phyloP scores from a whole-genome alignment of 2,113 vertebrate species.

The Dromiciops gliroides region DNA sequence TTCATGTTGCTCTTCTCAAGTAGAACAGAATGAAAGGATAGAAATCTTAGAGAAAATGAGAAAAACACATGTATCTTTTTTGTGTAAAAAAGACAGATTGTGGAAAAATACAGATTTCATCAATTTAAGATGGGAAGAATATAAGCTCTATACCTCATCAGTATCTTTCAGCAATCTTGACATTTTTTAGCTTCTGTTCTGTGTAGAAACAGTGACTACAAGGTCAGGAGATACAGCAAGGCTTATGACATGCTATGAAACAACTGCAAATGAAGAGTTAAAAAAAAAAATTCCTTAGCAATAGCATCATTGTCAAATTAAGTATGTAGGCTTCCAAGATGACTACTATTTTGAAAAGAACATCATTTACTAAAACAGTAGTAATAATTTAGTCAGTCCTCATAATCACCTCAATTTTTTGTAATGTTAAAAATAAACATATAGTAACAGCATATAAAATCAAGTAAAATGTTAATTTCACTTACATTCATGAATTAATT shows the following conservation, averaged over 20 bases:
- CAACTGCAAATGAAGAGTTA: background rate
- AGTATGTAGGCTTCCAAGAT: background rate
- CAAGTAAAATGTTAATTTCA: background rate
- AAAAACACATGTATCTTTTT: background rate
- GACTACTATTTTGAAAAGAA: background rate
- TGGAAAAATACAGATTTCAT: background rate
- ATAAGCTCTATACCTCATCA: background rate
- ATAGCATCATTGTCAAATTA: background rate
- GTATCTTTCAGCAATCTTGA: background rate
- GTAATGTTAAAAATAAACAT: background rate
- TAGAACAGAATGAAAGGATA: background rate
- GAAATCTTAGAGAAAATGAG: background rate
- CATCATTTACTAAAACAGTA: background rate
- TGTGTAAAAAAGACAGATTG: background rate
- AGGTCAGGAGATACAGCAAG: background rate
- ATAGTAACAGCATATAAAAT: background rate
- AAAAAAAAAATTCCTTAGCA: background rate
- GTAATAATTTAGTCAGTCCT: background rate
- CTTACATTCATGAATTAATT: background rate
- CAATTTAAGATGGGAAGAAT: background rate
- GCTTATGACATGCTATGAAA: background rate
- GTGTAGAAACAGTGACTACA: background rate
- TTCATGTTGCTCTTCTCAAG: background rate
- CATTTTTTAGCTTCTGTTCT: background rate
- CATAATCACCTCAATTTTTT: background rate